Base-by-base conservation (phyloP, 2,113 vertebrate species). In the Hiodon alosoides region DNA sequence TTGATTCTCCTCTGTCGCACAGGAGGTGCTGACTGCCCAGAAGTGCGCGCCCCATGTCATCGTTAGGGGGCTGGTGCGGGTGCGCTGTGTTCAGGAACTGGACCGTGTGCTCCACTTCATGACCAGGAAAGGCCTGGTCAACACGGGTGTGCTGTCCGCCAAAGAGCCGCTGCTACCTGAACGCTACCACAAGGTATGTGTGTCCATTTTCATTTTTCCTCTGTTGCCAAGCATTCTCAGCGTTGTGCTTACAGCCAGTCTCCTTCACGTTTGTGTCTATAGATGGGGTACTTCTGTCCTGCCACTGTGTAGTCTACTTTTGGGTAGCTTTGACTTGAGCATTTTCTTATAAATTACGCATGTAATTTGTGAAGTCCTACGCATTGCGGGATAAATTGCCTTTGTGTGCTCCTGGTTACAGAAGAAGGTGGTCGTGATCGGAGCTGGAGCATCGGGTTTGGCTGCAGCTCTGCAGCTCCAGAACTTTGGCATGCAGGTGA, bases 401-500 rank as follows among this genome's bases (percentile, higher is more conserved):
- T 67, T 31, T 69, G 54, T 11, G 2, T 79, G 83, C 80, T 31
- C 75, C 64, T 69, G 14, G 9, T 72, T 0, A 55, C 83, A 93
- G 95, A 96, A 93, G 89, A 95, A 94, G 31, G 94, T 98, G 16
- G 85, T 98, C 71, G 76, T 99, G 79, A 88, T 98, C 17, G 97
- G 97, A 17, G 95, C 95, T 3, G 96, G 97, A 74, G 90, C 94
- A 52, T 93, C 97, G 60, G 97, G 97, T 67, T 89, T 99, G 83
- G 97, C 95, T 82, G 95, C 96, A 78, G 95, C 95, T 3, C 90
- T 95, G 46, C 96, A 99, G 81, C 88, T 99, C 70, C 92, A 95
- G 74, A 98, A 97, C 85, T 99, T 99, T 88, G 96, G 97, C 83
- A 91, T 95, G 84, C 93, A 95, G 93, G 97, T 99, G 87, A 85